Conservation (phyloP, 2,113 vertebrate genomes). For the Microcebus tavaratra region DNA sequence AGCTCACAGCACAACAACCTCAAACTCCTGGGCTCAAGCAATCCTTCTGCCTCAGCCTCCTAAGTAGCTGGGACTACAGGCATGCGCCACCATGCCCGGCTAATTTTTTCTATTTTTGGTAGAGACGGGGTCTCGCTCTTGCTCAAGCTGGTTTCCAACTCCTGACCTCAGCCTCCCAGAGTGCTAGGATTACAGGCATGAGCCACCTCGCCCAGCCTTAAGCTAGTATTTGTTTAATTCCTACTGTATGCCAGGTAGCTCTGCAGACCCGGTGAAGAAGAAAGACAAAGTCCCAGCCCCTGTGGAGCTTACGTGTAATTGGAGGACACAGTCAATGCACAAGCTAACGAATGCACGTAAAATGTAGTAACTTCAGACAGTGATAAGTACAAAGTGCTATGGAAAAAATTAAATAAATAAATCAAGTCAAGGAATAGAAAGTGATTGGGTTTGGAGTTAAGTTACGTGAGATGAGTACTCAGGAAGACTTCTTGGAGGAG, state of each 20-base stretch:
- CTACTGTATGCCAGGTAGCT: not conserved
- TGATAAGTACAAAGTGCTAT: not conserved
- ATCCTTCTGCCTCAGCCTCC: no score
- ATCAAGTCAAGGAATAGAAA: not conserved
- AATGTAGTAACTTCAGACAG: not conserved
- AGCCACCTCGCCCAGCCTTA: not conserved
- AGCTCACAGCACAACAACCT: no score
- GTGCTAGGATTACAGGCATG: no score
- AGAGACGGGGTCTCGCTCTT: no score
- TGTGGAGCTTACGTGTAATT: not conserved
- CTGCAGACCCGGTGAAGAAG: not conserved
- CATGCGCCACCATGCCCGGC: no score
- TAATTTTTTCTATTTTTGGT: no score
- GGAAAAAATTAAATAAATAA: not conserved
- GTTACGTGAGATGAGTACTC: not conserved
- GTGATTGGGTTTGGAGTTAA: not conserved
- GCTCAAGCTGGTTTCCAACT: no score
- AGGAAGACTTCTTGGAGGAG: not conserved
- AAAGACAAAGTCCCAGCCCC: not conserved
- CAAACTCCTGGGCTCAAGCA: no score
- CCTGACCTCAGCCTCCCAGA: no score
- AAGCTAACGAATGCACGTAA: not conserved
- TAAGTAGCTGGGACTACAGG: no score
- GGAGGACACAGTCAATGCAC: not conserved
- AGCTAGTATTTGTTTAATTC: not conserved